phyloP scores from a whole-genome alignment of 2,888 invertebrate genomes.

The Agonopterix arenella region DNA sequence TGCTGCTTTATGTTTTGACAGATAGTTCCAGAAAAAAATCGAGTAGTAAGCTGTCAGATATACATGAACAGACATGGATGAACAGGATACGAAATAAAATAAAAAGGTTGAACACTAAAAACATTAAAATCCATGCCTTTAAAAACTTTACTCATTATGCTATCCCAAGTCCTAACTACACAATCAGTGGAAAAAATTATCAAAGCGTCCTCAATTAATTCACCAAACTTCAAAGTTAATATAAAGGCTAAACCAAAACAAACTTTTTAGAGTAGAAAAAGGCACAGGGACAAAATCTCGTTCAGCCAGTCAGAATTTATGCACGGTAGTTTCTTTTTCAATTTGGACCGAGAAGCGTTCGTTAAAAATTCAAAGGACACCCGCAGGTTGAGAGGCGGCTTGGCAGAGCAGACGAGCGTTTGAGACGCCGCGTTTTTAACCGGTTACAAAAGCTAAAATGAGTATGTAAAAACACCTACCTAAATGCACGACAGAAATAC shows the following conservation, averaged over 20 bases:
- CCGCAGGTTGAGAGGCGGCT: constrained; percentile 5
- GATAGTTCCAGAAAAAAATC: no score
- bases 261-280: constrained; percentile 6
- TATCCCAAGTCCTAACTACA: constrained; percentile 1
- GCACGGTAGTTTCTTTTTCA: constrained; percentile 17
- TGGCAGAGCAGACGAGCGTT: constrained; percentile 5
- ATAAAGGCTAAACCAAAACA: constrained; percentile 6
- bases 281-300: constrained; percentile 13
- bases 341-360: constrained; percentile 15
- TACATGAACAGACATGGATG: no score
- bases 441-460: no score
- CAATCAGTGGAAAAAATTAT: constrained; percentile 5
- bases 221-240: constrained; percentile 5
- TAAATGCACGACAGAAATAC: no score
- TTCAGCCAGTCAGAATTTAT: constrained; percentile 14
- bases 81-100: no score
- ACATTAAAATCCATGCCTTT: not conserved
- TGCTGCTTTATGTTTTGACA: no score
- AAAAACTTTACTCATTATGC: not conserved
- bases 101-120: not conserved
- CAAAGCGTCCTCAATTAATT: constrained; percentile 7
- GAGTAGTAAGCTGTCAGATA: no score
- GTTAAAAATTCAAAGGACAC: constrained; percentile 18
- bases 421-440: constrained; percentile 3
- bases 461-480: no score